phyloP scores from a whole-genome alignment of 2,888 invertebrate genomes.

The Latheticus oryzae region DNA sequence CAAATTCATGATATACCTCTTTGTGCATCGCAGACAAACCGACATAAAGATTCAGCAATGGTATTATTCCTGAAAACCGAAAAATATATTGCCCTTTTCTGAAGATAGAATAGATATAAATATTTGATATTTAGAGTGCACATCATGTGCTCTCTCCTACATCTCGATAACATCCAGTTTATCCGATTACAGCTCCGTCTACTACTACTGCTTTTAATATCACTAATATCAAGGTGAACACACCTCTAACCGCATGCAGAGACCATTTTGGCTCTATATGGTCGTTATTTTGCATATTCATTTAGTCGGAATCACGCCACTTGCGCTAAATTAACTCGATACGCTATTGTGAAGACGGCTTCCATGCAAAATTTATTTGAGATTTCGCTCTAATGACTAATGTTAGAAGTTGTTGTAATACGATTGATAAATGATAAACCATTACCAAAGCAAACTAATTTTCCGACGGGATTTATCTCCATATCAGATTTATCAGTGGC shows the following conservation, averaged over 20 bases:
- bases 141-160: slow-evolving; percentile 30
- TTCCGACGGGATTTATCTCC: no score
- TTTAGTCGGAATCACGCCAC: slow-evolving; percentile 8
- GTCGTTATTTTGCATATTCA: slow-evolving; percentile 28
- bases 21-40: slow-evolving; percentile 36
- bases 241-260: slow-evolving; percentile 3
- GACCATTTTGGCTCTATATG: slow-evolving; percentile 11
- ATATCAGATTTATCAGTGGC: no score
- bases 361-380: neutral
- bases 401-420: slow-evolving; percentile 15
- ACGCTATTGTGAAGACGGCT: no score
- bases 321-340: slow-evolving; percentile 8
- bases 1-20: slow-evolving; percentile 36
- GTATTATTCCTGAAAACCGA: slow-evolving; percentile 34
- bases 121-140: slow-evolving; percentile 40
- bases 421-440: slow-evolving; percentile 27
- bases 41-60: slow-evolving; percentile 29
- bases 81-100: slow-evolving; percentile 34
- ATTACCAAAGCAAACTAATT: slow-evolving; percentile 24
- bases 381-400: slow-evolving; percentile 12
- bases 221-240: slow-evolving; percentile 17
- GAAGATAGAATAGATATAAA: slow-evolving; percentile 37
- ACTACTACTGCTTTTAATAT: slow-evolving; percentile 23
- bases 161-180: slow-evolving; percentile 38
- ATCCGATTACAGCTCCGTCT: slow-evolving; percentile 16